Evolutionary conservation across 2,797 vertebrate genomes (phyloP), one percentile per base, ranked within the genome.

Genomic region (Ptychobarbus kaznakovi): DNA sequence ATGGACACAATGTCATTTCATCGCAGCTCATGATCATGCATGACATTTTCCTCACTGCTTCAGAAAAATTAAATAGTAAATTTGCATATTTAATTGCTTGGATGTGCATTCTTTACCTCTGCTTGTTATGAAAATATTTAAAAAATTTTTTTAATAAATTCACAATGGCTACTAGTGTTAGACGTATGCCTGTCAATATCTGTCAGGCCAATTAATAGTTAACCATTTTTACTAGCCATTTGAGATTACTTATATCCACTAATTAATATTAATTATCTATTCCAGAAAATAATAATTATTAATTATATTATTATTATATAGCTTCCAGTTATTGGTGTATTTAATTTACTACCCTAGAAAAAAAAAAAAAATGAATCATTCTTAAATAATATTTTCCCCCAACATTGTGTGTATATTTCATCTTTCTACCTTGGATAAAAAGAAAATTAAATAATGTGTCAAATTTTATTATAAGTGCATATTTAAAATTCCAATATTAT

Each of bases 1-100:
- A 77, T 13, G 22, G 74, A 77, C 74, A 58, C 32, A 58, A 40
- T 77, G 11, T 22, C 49, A 77, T 16, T 35, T 66, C 63, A 18
- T 66, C 28, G 0, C 63, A 16, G 28, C 35, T 58, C 12, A n/a
- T 22, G 38, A 69, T 69, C 40, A 69, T 69, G 66, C 32, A 38
- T 22, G 35, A 42, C 66, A 69, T 40, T 69, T 69, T 40, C 35
- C 66, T 9, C 38, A 40, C 20, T 12, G 66, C 35, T 69, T 40
- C 10, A 40, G 66, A 40, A 69, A 20, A 35, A 32, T 16, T 6
- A 35, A 35, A 35, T 3, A 7, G 28, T 32, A 66, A 22, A 35
- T 66, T 3, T 9, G 63, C 63, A 66, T 32, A 32, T 65, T 32
- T 18, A 65, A 28, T 65, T 32, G 63, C 13, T 65, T 65, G 63